Evolutionary conservation across 2,797 vertebrate species (phyloP), one percentile per base, ranked within the genome.

Genomic region (Parambassis ranga): DNA sequence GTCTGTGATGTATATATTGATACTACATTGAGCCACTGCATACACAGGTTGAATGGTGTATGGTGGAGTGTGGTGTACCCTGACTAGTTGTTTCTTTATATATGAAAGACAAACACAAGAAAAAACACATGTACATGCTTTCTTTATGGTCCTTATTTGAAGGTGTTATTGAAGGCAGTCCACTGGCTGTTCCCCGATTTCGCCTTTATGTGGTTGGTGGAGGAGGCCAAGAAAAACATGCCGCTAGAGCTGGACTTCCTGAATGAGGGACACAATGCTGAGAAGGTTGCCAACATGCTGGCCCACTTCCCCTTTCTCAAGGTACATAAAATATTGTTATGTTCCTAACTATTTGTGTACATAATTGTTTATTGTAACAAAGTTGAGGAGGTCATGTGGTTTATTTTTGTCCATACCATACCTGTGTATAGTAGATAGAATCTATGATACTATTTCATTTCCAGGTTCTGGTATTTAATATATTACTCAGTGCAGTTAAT

Each of bases 201-300:
- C 75, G 93, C 93, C 50, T 98, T 99, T 75, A 94, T 98, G 94
- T 99, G 97, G 97, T 78, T 99, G 81, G 95, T 98, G 58, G 96
- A 99, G 16, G 98, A 99, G 82, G 96, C 96, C 58, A 98, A 98
- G 89, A 98, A 95, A 82, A 98, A 98, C 86, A 90, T 98, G 79
- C 97, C 97, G 1, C 86, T 97, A 57, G 97, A 99, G 81, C 84
- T 98, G 71, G 94, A 98, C 89, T 99, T 99, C 83, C 92, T 98
- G 7, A 95, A 98, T 0, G 98, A 98, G 79, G 98, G 96, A 35
- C 94, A 75, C 65, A 99, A 99, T 11, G 94, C 97, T 1, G 96
- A 98, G 80, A 95, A 85, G 56, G 91, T 97, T 70, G 91, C 96
- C 27, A 56, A 74, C 26, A 95, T 97, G 95, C 89, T 99, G 32